These are phyloP conservation scores for Limosa lapponica DNA, from an alignment of 2,797 vertebrate species.

Conservation along the genomic window DNA sequence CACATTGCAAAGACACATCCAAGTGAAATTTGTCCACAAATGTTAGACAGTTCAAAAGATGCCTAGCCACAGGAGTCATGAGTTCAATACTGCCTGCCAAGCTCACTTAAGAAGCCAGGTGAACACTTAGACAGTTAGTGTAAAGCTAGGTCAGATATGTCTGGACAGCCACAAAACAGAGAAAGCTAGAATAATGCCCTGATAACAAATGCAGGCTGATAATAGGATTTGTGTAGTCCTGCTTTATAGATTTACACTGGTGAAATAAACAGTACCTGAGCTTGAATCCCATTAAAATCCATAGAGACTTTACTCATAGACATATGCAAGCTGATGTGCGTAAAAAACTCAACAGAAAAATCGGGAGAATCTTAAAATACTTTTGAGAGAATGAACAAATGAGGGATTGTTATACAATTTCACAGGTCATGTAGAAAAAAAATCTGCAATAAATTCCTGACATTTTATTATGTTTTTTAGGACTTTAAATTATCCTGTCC, in stretches of 20 bases:
- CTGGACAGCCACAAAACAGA: not conserved
- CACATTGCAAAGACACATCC: not conserved
- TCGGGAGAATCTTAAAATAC: not conserved
- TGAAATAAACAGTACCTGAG: not conserved
- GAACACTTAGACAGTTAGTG: not conserved
- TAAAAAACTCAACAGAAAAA: not conserved
- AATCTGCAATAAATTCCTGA: not conserved
- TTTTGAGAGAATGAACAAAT: not conserved
- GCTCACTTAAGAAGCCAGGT: not conserved
- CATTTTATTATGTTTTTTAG: not conserved
- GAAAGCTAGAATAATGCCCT: not conserved
- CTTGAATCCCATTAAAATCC: not conserved
- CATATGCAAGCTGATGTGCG: not conserved
- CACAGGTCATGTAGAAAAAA: not conserved
- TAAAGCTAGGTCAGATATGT: not conserved
- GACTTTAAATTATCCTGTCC: not conserved
- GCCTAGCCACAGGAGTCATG: fast-evolving
- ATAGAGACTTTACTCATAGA: not conserved
- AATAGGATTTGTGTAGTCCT: not conserved
- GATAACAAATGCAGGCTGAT: not conserved
- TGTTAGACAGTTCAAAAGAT: not conserved
- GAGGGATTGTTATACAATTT: not conserved
- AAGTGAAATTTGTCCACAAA: not conserved
- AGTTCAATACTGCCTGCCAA: not conserved
- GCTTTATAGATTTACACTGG: not conserved